Base-by-base conservation (phyloP, 2,888 invertebrate species). In the Conops quadrifasciatus region DNA sequence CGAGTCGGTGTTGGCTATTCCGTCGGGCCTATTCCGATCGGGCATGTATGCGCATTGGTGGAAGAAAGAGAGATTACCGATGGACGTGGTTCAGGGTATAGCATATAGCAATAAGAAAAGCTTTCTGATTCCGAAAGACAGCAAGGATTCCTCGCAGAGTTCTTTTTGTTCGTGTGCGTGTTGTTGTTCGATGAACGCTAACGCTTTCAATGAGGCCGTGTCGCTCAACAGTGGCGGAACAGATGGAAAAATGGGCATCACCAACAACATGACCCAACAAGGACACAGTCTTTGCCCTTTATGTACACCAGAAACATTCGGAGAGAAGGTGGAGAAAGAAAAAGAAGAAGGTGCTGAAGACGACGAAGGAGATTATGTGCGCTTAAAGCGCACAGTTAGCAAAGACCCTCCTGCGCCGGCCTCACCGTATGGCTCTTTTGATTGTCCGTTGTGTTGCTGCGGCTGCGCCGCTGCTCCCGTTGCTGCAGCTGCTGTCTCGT, bases 21-120 rank as follows among this genome's bases (percentile, higher is more conserved):
- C 59, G 45, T 60, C 78, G 1, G 76, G 74, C 74, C 76, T 92
- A 82, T 95, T 92, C 86, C 92, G 92, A 73, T 94, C 94, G 63
- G 94, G 94, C 81, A 88, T 95, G 86, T 95, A 95, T 86, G 94
- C 94, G 75, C 95, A 95, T 88, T 95, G 95, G 95, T 95, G 94
- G 94, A 91, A 94, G 88, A 95, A 95, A 89, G 93, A 93, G 83
- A 92, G 92, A 82, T 89, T 94, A 83, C 93, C 93, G 76, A 89
- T 88, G 84, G 89, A 88, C 85, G 89, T 90, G 86, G 87, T 90
- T 84, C 85, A 88, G 82, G 88, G 85, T 75, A 84, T 85, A 74
- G 82, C 81, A 2, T 77, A 77, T 49, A 80, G 80, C 5, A 87
- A 88, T 82, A 88, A 87, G 81, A 88, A 86, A 86, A 86, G 87